Conservation (phyloP, 2,888 invertebrate genomes). For the Andrena trimmerana region DNA sequence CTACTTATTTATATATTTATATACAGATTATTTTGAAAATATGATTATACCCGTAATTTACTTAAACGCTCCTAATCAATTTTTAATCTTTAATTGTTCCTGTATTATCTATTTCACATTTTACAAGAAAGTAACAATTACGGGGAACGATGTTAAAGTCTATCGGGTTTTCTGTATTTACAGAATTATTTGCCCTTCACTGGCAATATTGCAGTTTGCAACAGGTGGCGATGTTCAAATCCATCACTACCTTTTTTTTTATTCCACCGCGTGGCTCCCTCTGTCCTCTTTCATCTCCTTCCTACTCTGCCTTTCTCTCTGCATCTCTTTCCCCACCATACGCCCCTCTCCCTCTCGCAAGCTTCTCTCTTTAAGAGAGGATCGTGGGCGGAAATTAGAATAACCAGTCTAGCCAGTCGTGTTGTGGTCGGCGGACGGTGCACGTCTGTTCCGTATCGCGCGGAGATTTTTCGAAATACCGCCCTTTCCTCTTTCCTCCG, state of each 20-base stretch:
- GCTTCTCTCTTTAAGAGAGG: slow-evolving; percentile 59
- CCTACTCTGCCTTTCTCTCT: slow-evolving; percentile 16
- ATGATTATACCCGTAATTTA: too few species aligned
- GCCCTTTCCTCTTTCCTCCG: not conserved
- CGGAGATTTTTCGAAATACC: slow-evolving; percentile 23
- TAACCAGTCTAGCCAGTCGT: slow-evolving; percentile 80
- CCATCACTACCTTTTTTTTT: slow-evolving; percentile 39
- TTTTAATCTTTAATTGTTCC: too few species aligned
- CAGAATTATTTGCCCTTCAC: not conserved
- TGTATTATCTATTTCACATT: too few species aligned
- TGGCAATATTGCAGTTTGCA: not conserved
- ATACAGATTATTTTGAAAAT: too few species aligned
- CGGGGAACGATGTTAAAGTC: not conserved
- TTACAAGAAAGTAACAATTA: too few species aligned
- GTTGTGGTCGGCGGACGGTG: slow-evolving; percentile 68
- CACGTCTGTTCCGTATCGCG: slow-evolving; percentile 39
- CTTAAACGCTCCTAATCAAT: too few species aligned
- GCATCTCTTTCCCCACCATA: slow-evolving; percentile 19
- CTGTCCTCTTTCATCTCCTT: slow-evolving; percentile 43
- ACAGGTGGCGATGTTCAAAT: slow-evolving; percentile 26
- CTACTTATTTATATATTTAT: too few species aligned
- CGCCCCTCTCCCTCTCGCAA: slow-evolving; percentile 31
- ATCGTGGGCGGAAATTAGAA: slow-evolving; percentile 82
- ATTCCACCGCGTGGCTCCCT: slow-evolving; percentile 50
- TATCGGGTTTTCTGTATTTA: not conserved